Evolutionary conservation across 2,113 vertebrate species (phyloP), one percentile per base, ranked within the genome.

Genomic region (Nothocercus julius): DNA sequence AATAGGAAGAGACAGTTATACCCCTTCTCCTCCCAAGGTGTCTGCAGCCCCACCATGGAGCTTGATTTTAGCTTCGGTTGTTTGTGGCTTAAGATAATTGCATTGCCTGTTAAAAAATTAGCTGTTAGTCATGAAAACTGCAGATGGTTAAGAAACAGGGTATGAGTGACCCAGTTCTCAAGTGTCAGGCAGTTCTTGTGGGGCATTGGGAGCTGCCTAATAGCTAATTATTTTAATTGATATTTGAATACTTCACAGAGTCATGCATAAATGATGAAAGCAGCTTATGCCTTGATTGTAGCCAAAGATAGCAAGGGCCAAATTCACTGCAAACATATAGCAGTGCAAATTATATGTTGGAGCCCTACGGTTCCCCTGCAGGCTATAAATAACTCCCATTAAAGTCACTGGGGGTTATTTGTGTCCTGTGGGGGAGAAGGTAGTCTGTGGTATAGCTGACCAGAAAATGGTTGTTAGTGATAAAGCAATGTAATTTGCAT

Each of bases 381-480:
- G 90, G 89, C 82, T 91, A 90, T 84, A 95, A 96, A 91, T 93
- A 95, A 95, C 69, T 95, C 93, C 42, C 74, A 51, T 94, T 95
- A 94, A 88, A 91, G 93, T 88, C 87, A 49, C 85, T 75, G 32
- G 76, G 73, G 79, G 51, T 94, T 96, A 90, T 89, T 95, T 2
- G 25, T 92, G 89, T 95, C 87, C 89, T 83, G 87, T 92, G 91
- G 82, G 85, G 85, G 53, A 92, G 75, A 70, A 89, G 82, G 18
- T 74, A 80, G 89, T 92, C 85, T 87, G 51, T 91, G 87, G 89
- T 89, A 68, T 95, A 93, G 91, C 94, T 96, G 93, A 94, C 94
- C 93, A 94, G 91, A 96, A 95, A 94, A 94, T 83, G 89, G 84
- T 95, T 92, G 91, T 96, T 96, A 94, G 85, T 87, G 93, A 95